These are phyloP conservation scores for Camponotus pennsylvanicus DNA, from an alignment of 1,140 invertebrate genomes.

Conservation along the genomic window DNA sequence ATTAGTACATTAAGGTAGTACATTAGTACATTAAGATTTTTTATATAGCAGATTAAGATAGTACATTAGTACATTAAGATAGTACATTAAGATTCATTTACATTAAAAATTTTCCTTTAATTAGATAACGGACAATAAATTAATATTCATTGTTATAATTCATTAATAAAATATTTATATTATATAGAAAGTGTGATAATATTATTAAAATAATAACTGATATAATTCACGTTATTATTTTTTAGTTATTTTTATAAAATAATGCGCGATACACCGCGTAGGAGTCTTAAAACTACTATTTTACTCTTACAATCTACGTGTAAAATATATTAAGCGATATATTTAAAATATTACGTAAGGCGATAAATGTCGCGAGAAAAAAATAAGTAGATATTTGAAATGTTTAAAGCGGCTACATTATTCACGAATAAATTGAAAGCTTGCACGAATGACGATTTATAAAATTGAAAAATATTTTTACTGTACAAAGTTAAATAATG, in stretches of 20 bases:
- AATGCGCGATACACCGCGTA: not conserved
- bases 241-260: not conserved
- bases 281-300: not conserved
- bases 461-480: constrained; percentile 10
- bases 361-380: not conserved
- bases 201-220: not conserved
- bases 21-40: too few species aligned
- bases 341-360: not conserved
- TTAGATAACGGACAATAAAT: not conserved
- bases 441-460: not conserved
- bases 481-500: not conserved
- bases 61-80: too few species aligned
- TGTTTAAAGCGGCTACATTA: constrained; percentile 8
- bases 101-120: not conserved
- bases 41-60: too few species aligned
- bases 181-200: not conserved
- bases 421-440: not conserved
- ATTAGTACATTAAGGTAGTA: not conserved
- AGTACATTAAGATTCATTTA: too few species aligned
- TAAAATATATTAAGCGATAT: constrained; percentile 14
- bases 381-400: constrained; percentile 10
- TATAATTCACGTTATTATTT: not conserved
- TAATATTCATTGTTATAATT: not conserved
- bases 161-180: not conserved
- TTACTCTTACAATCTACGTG: constrained; percentile 10